A percentile compares a stretch with the other conserved stretches of the same genome.
Conservation (phyloP, 2,888 invertebrate genomes). For the Drosophila kanekoi region DNA sequence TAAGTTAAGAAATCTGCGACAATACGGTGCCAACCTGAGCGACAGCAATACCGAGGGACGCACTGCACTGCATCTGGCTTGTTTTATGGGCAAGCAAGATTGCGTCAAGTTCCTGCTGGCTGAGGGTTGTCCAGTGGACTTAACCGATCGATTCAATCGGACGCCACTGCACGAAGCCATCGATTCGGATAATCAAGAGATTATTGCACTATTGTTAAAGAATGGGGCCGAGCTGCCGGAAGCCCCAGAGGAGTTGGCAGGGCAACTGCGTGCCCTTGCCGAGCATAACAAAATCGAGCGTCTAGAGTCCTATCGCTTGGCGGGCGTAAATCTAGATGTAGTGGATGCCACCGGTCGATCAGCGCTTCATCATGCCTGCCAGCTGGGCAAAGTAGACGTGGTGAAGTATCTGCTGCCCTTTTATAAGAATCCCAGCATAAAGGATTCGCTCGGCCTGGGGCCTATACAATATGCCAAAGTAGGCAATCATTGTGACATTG, state of each 20-base stretch:
- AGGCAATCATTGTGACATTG: conserved; percentile 39
- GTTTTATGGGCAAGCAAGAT: conserved; percentile 88
- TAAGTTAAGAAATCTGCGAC: conserved; percentile 85
- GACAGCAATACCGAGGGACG: conserved; percentile 91
- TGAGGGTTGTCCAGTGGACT: conserved; percentile 93
- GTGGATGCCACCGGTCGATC: conserved; percentile 88
- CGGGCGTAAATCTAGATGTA: conserved; percentile 89
- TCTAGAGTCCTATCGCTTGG: conserved; percentile 88
- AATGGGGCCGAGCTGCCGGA: conserved; percentile 91
- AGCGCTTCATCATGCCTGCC: conserved; percentile 89
- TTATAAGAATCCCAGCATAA: conserved; percentile 83
- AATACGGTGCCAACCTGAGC: conserved; percentile 90
- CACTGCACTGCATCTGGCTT: conserved; percentile 93
- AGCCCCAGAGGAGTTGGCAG: conserved; percentile 87
- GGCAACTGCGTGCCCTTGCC: conserved; percentile 89
- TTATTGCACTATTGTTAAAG: conserved; percentile 88
- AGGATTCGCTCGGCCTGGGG: conserved; percentile 87
- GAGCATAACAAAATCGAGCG: conserved; percentile 87
- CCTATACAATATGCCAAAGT: conserved; percentile 86
- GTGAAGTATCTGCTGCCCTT: conserved; percentile 86
- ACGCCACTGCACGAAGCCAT: conserved; percentile 91
- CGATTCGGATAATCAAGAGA: conserved; percentile 87
- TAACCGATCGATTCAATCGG: conserved; percentile 89
- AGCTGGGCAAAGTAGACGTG: conserved; percentile 86
- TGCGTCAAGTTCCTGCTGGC: conserved; percentile 89